phyloP scores from a whole-genome alignment of 2,797 vertebrate genomes.

The Anas capensis region DNA sequence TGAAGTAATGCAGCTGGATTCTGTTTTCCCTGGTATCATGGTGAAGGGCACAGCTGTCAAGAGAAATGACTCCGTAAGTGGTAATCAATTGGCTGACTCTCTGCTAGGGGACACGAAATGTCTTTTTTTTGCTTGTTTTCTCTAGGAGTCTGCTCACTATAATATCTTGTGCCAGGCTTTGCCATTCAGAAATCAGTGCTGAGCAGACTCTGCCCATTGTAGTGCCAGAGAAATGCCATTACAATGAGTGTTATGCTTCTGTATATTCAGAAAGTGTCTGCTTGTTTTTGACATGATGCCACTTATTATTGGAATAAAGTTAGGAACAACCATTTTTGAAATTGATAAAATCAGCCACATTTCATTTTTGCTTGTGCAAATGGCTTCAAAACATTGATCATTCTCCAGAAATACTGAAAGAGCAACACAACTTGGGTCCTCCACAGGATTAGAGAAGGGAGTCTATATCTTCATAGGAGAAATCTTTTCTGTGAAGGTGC shows the following conservation, averaged over 20 bases:
- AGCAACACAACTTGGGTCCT: background rate
- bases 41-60: conserved; percentile 26
- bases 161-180: background rate
- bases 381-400: background rate
- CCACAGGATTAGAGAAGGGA: background rate
- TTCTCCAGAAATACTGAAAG: background rate
- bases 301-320: background rate
- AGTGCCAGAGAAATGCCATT: background rate
- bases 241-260: background rate
- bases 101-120: background rate
- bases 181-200: background rate
- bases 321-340: background rate
- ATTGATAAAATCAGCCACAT: background rate
- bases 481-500: background rate
- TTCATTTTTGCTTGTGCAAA: background rate
- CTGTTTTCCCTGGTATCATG: conserved; percentile 12
- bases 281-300: background rate
- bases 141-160: background rate
- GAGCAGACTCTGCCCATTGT: background rate
- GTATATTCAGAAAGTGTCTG: background rate
- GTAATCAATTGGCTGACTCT: conserved; percentile 21
- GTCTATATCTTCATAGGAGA: background rate
- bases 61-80: background rate
- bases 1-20: conserved; percentile 17
- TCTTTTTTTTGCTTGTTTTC: background rate